These are phyloP conservation scores for Julus scandinavius DNA, from an alignment of 2,888 invertebrate genomes.

Conservation along the genomic window DNA sequence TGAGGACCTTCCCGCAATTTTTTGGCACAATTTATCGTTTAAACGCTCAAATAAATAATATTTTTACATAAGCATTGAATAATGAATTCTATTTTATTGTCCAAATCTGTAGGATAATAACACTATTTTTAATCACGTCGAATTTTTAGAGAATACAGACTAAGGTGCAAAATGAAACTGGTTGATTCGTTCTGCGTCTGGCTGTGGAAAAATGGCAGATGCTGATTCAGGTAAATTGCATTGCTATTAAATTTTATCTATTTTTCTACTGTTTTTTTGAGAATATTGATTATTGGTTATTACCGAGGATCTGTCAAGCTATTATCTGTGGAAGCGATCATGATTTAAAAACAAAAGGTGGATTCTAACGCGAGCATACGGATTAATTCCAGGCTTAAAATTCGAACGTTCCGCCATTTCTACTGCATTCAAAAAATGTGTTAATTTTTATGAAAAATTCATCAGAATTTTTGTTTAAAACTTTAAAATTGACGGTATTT, in stretches of 20 bases:
- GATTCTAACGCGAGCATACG: neutral
- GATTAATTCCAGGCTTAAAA: neutral
- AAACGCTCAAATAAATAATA: neutral
- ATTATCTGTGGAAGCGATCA: no score
- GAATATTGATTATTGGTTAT: neutral
- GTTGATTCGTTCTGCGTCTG: slow-evolving; percentile 7
- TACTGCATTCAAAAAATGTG: neutral
- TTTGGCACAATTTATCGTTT: neutral
- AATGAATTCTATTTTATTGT: neutral
- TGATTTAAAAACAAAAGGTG: neutral
- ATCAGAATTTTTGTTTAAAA: neutral
- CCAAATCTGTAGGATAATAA: neutral
- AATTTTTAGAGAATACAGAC: neutral
- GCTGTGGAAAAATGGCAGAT: slow-evolving; percentile 49
- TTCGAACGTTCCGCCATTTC: slow-evolving; percentile 2
- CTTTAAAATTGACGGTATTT: neutral
- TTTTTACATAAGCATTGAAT: neutral
- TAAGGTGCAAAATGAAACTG: slow-evolving; percentile 7
- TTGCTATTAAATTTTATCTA: neutral
- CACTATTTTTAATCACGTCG: neutral
- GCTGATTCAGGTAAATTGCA: slow-evolving; percentile 40
- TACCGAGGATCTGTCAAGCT: neutral
- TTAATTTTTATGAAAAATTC: neutral
- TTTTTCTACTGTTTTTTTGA: neutral
- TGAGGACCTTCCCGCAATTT: neutral